A percentile compares a stretch with the other conserved stretches of the same genome.
Conservation (phyloP, 2,113 vertebrate genomes). For the Crotophaga sulcirostris region DNA sequence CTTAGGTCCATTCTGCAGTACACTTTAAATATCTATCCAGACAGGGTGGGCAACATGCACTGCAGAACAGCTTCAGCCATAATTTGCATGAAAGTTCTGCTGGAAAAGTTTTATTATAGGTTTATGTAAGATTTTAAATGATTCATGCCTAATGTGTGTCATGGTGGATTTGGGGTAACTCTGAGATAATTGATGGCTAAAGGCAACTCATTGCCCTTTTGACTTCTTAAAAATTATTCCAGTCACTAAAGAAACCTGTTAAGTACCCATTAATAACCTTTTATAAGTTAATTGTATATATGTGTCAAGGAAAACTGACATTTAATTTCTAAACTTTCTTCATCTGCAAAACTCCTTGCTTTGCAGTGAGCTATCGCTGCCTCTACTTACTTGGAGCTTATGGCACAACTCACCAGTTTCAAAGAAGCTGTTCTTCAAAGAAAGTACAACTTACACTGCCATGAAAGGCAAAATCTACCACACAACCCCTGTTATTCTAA, state of each 20-base stretch:
- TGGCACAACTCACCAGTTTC: accelerated
- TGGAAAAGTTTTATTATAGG: background rate
- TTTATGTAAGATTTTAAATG: background rate
- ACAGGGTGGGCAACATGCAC: background rate
- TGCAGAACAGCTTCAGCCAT: background rate
- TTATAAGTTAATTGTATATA: background rate
- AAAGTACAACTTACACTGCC: background rate
- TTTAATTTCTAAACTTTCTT: background rate
- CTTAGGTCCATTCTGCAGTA: background rate
- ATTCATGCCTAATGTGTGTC: background rate
- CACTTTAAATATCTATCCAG: background rate
- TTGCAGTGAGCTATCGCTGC: background rate
- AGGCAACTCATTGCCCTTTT: background rate
- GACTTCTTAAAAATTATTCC: background rate
- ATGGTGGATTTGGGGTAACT: background rate
- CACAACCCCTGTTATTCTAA: background rate
- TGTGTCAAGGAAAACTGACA: background rate
- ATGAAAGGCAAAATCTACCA: background rate
- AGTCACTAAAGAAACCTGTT: background rate
- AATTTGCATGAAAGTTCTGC: background rate
- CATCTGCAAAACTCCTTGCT: background rate
- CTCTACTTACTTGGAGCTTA: background rate
- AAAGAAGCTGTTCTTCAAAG: background rate
- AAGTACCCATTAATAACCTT: background rate
- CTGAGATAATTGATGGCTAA: background rate